phyloP scores from a whole-genome alignment of 1,140 invertebrate genomes.

The Drosophila mojavensis region DNA sequence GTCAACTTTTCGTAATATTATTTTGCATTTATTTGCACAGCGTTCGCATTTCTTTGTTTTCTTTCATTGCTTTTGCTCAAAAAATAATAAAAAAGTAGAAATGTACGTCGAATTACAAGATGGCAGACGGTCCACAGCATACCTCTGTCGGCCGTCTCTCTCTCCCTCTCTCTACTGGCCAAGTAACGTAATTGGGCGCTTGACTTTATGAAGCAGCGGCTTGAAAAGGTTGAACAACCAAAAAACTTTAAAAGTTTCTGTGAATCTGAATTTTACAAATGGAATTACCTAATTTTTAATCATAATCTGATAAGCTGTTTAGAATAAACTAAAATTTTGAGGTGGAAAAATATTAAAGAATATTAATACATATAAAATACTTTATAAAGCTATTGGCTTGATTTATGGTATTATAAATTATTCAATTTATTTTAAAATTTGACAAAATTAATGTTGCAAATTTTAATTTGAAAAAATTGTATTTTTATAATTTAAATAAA shows the following conservation, averaged over 20 bases:
- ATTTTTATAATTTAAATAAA: too few species aligned
- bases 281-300: not conserved
- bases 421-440: too few species aligned
- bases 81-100: slow-evolving; percentile 6
- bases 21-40: slow-evolving; percentile 77
- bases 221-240: slow-evolving; percentile 27
- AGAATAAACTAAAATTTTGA: too few species aligned
- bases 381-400: too few species aligned
- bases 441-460: too few species aligned
- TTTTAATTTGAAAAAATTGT: too few species aligned
- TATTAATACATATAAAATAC: too few species aligned
- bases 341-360: too few species aligned
- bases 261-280: slow-evolving; percentile 52
- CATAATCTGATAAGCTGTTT: not conserved
- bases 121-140: slow-evolving; percentile 25
- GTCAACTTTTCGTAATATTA: slow-evolving; percentile 78
- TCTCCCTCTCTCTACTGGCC: not conserved
- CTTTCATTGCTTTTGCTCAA: slow-evolving; percentile 49
- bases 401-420: too few species aligned
- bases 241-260: slow-evolving; percentile 26
- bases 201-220: slow-evolving; percentile 47
- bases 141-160: not conserved
- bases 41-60: slow-evolving; percentile 61
- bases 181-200: slow-evolving; percentile 62
- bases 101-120: slow-evolving; percentile 66